Base-by-base conservation (phyloP, 2,888 invertebrate species). In the Sminthurides aquaticus region DNA sequence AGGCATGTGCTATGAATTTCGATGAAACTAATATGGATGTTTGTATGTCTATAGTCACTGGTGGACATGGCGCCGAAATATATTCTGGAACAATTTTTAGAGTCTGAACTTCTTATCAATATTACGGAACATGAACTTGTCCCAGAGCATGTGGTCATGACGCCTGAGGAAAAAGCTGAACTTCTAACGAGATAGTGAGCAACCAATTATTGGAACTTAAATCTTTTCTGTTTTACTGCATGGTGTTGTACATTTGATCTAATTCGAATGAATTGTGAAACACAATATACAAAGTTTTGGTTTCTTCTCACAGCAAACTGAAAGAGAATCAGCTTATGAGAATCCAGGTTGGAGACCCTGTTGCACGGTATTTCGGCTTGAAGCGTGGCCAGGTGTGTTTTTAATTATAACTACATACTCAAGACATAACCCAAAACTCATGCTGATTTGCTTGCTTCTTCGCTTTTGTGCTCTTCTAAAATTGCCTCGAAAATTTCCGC, bases 41-140 rank as follows among this genome's bases (percentile, higher is more conserved):
- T 54, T 60, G 3, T 20, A 0, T 25, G 3, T 59, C n/a, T 78
- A 11, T 88, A 96, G 81, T 92, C 95, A 0, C 80, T 98, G 55
- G 89, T 91, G 0, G 98, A 99, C 78, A 98, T 99, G 97, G 97
- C 97, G 0, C 98, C 98, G 0, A 99, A 99, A 79, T 99, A 99
- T 78, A 96, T 95, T 75, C 80, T 99, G 70, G 99, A 99, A 80
- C 96, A 98, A 76, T 93, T 96, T 78, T 78, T 92, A 56, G 92
- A 93, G 78, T 91, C 97, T 0, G 99, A 99, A 79, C 81, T 99
- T 57, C 81, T 99, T 59, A 97, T 99, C 72, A 98, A 98, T 77
- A 97, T 98, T 8, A 98, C 97, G 0, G 97, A 98, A 78, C 97
- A 98, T 76, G 95, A 96, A 80, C 80, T 99, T 75, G 99, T 99